Conservation (phyloP, 2,888 invertebrate species). For the Dasypolia templi region DNA sequence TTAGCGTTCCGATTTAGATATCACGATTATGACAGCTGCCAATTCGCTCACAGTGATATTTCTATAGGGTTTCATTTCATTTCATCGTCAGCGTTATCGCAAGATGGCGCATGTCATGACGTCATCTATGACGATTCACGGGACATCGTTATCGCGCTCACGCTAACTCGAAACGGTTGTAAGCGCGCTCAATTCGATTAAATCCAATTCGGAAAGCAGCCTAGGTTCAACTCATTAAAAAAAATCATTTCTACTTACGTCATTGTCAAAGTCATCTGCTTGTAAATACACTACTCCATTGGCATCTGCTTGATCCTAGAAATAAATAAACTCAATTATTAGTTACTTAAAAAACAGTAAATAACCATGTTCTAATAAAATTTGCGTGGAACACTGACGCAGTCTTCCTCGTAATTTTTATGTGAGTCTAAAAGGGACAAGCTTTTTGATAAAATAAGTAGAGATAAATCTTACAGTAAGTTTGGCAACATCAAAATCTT, state of each 20-base stretch:
- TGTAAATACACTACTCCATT: conserved; percentile 12
- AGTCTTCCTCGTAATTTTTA: neutral
- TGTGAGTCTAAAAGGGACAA: neutral
- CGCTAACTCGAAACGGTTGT: no score
- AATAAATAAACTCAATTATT: neutral
- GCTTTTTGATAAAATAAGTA: neutral
- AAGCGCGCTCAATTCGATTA: no score
- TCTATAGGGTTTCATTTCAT: no score
- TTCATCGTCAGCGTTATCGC: no score
- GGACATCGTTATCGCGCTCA: no score
- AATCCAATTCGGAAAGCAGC: no score
- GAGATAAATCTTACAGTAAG: conserved; percentile 11
- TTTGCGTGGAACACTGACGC: no score
- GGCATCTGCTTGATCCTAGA: conserved; percentile 7
- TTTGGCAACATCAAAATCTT: conserved; percentile 9
- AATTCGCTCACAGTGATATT: no score
- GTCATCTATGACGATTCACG: no score
- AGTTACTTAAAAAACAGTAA: neutral
- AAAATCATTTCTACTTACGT: conserved; percentile 3
- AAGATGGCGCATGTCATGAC: no score
- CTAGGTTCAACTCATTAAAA: neutral
- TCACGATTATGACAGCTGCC: no score
- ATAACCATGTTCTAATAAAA: neutral
- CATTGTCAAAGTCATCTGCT: conserved; percentile 19
- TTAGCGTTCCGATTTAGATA: no score